phyloP scores from a whole-genome alignment of 2,888 invertebrate genomes.

The Ennomos fuscantarius region DNA sequence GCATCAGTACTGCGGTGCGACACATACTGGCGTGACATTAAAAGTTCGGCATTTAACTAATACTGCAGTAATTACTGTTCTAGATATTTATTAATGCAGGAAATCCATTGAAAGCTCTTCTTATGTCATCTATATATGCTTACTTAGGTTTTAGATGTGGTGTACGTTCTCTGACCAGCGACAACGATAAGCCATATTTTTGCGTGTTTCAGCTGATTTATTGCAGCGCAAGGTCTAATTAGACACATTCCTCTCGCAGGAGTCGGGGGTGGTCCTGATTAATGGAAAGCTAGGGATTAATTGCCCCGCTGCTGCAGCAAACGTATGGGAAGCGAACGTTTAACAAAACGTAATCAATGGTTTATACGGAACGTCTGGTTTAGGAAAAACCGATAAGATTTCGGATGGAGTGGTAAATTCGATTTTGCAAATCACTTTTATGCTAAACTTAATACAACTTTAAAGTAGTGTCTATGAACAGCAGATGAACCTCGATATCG shows the following conservation, averaged over 20 bases:
- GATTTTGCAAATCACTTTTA: too few species aligned
- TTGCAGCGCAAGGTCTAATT: conserved; percentile 38
- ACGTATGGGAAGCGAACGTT: neutral
- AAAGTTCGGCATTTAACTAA: too few species aligned
- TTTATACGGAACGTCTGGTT: neutral
- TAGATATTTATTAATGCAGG: too few species aligned
- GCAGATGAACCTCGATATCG: too few species aligned
- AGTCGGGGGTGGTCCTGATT: conserved; percentile 37
- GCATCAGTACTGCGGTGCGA: too few species aligned
- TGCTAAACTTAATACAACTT: too few species aligned
- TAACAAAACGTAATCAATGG: conserved; percentile 23
- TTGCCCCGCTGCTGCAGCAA: conserved; percentile 30
- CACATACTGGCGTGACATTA: too few species aligned
- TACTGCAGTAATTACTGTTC: too few species aligned
- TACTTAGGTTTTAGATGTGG: conserved; percentile 1
- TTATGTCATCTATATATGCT: conserved; percentile 4
- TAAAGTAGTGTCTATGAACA: too few species aligned
- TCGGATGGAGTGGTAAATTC: too few species aligned
- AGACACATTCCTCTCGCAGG: conserved; percentile 41
- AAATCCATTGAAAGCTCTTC: too few species aligned
- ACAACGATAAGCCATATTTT: conserved; percentile 31
- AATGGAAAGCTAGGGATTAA: conserved; percentile 43
- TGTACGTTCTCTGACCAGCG: neutral
- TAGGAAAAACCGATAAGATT: too few species aligned
- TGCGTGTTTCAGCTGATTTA: conserved; percentile 30